phyloP scores from a whole-genome alignment of 2,797 vertebrate genomes.

The Sarcophilus harrisii region DNA sequence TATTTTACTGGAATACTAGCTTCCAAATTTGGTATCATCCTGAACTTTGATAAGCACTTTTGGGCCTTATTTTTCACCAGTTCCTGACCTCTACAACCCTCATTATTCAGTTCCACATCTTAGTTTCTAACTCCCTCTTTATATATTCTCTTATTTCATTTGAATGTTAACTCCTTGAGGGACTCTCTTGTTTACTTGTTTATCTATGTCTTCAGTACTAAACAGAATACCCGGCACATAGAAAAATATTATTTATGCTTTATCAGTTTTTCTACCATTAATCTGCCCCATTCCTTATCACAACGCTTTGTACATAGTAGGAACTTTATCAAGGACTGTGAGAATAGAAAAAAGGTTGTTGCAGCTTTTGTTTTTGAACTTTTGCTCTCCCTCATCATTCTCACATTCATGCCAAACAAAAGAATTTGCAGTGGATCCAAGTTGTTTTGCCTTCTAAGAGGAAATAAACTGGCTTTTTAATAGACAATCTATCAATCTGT shows the following conservation, averaged over 20 bases:
- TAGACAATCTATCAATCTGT: not conserved
- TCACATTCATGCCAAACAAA: not conserved
- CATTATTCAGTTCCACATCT: not conserved
- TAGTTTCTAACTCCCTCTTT: not conserved
- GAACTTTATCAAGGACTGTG: not conserved
- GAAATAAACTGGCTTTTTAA: not conserved
- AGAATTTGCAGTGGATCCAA: not conserved
- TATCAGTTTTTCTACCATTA: not conserved
- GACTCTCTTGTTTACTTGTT: not conserved
- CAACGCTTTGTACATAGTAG: not conserved
- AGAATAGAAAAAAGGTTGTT: not conserved
- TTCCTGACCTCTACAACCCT: not conserved
- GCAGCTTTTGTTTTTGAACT: not conserved
- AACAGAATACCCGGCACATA: not conserved
- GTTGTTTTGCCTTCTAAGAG: not conserved
- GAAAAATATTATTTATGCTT: not conserved
- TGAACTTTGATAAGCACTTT: not conserved
- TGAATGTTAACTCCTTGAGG: not conserved
- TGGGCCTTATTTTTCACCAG: not conserved
- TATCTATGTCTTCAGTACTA: not conserved
- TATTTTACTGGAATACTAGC: not conserved
- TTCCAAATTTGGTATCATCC: not conserved
- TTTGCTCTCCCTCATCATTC: not conserved
- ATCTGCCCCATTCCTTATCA: not conserved
- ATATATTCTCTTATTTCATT: not conserved